phyloP scores from a whole-genome alignment of 2,113 vertebrate species.

The Murina feae region DNA sequence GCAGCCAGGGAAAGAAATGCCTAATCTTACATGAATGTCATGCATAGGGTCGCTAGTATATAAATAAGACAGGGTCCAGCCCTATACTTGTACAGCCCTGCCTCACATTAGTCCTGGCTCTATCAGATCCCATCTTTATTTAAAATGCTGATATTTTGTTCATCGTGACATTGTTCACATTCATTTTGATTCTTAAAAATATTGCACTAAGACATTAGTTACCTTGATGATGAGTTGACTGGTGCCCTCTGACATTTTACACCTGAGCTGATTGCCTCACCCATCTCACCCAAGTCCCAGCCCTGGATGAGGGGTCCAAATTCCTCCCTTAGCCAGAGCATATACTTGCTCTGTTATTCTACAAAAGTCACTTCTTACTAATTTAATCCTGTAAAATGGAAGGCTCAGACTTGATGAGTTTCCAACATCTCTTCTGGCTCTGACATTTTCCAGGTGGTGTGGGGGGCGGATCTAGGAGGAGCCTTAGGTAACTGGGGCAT shows the following conservation, averaged over 20 bases:
- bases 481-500: no score
- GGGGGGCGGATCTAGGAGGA: neutral
- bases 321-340: neutral
- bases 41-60: no score
- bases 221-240: neutral
- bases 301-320: neutral
- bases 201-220: neutral
- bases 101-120: neutral
- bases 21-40: no score
- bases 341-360: neutral
- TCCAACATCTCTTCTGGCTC: neutral
- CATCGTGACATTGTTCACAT: neutral
- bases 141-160: neutral
- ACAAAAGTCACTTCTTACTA: neutral
- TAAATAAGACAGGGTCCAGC: neutral
- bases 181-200: neutral
- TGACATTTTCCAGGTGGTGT: neutral
- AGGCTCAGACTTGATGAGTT: neutral
- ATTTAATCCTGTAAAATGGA: neutral
- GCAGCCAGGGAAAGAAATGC: no score
- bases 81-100: neutral
- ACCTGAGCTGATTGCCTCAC: neutral
- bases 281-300: neutral
- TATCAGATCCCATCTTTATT: neutral
- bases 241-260: neutral